A percentile compares a stretch with the other conserved stretches of the same genome.
Evolutionary conservation across 1,140 invertebrate genomes (phyloP).

Genomic region (Sweltsa coloradensis): DNA sequence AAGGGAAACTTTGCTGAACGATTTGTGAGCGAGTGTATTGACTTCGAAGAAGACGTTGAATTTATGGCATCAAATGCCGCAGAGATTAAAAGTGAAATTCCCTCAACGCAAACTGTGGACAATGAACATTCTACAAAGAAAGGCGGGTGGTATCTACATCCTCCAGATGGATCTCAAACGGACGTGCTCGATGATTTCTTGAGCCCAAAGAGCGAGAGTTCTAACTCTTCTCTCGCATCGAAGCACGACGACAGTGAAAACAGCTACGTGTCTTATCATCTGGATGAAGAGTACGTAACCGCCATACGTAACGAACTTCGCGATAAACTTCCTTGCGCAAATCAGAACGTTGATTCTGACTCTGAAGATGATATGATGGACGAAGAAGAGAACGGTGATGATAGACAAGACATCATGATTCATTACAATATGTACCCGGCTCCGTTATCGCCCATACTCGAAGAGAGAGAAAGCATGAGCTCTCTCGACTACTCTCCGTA

Average conservation of each 20-base stretch:
- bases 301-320: slow-evolving; percentile 55
- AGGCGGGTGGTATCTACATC: slow-evolving; percentile 37
- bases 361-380: slow-evolving; percentile 23
- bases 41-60: too few relatives aligned
- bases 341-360: slow-evolving; percentile 22
- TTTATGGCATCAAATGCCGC: too few relatives aligned
- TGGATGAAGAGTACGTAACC: slow-evolving; percentile 56
- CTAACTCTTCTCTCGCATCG: slow-evolving; percentile 8
- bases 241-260: slow-evolving; percentile 22
- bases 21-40: too few relatives aligned
- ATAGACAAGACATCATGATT: slow-evolving; percentile 29
- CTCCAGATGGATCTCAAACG: slow-evolving; percentile 13
- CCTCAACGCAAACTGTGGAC: too few relatives aligned
- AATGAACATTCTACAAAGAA: too few relatives aligned
- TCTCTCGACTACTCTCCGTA: slow-evolving; percentile 14
- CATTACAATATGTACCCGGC: slow-evolving; percentile 42
- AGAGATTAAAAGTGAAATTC: too few relatives aligned
- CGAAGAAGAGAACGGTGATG: slow-evolving; percentile 22
- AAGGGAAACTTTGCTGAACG: too few relatives aligned
- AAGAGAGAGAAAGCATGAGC: slow-evolving; percentile 32
- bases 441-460: slow-evolving; percentile 47
- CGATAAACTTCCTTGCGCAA: slow-evolving; percentile 50
- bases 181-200: not conserved
- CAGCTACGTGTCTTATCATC: slow-evolving; percentile 40
- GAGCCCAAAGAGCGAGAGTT: not conserved